Base-by-base conservation (phyloP, 2,113 vertebrate species). In the Hoplias malabaricus region DNA sequence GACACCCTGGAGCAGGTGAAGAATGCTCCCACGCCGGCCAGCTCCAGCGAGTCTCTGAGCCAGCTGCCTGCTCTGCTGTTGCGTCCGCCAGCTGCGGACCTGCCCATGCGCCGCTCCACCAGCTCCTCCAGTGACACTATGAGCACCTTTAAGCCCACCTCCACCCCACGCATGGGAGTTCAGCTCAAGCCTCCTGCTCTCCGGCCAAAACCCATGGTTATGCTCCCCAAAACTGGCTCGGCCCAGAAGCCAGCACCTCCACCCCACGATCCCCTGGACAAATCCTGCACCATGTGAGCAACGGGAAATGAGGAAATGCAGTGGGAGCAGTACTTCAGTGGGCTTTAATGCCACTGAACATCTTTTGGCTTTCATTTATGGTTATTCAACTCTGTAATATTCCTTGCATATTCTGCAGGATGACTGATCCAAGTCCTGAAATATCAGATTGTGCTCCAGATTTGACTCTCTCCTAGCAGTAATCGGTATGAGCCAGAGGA, bases 271-370 rank as follows among this genome's bases (percentile, higher is more conserved):
- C 91, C 96, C 46, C 83, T 95, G 34, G 98, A 99, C 90, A 99
- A 98, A 88, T 97, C 97, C 81, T 98, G 98, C 92, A 99, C 98
- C 66, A 99, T 99, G 98, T 99, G 90, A 93, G 85, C 23, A 33
- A 19, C 10, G 29, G n/a, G 61, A 68, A 53, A 53, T 42, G 31
- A 14, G 27, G 16, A 34, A 62, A 34, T 9, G 56, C 38, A 14
- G 56, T n/a, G 54, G 36, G 43, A 23, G 63, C 16, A 33, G 68
- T 57, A 63, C n/a, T 65, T 34, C 16, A 0, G 1, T 19, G 16
- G 14, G 19, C 16, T 38, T 43, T 2, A 29, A 27, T 31, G 31
- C 34, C 59, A 36, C 59, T 63, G 31, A 63, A 36, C 59, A n/a
- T 21, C 31, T 29, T 38, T 23, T 25, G 50, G 19, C 48, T 1